Percentiles rank a stretch among this genome's conserved stretches.
Conservation (phyloP, 2,113 vertebrate genomes). For the Otolemur garnettii region DNA sequence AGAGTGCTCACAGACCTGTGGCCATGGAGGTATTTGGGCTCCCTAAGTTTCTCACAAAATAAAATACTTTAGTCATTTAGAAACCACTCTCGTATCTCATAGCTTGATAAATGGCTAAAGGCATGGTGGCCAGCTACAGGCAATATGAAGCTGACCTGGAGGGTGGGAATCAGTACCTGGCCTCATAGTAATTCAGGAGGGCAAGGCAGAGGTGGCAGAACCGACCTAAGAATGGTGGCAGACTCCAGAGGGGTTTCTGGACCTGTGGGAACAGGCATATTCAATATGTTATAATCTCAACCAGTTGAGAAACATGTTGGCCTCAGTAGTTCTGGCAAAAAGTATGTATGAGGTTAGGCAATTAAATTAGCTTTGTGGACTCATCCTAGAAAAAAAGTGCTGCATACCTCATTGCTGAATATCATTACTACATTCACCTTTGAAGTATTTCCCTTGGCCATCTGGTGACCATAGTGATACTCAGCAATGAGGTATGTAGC, state of each 20-base stretch:
- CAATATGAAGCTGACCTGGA: not conserved
- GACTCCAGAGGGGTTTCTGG: not conserved
- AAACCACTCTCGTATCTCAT: not conserved
- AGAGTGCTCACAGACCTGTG: conserved; percentile 94
- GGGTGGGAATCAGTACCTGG: not conserved
- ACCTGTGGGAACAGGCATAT: not conserved
- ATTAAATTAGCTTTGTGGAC: too few species aligned
- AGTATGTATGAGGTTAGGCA: not conserved
- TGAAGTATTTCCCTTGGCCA: too few species aligned
- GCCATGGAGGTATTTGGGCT: conserved; percentile 90
- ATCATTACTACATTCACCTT: too few species aligned
- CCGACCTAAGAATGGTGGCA: not conserved
- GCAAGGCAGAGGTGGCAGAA: not conserved
- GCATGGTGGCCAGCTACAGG: not conserved
- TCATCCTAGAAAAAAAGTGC: too few species aligned
- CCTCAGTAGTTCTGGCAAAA: not conserved
- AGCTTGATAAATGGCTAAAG: not conserved
- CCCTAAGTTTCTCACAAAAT: not conserved
- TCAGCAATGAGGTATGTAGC: too few species aligned
- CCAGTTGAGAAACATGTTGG: not conserved
- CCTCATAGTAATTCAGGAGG: not conserved
- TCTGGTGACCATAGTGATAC: too few species aligned
- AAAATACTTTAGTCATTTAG: not conserved
- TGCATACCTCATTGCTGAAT: too few species aligned
- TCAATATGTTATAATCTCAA: not conserved